phyloP scores from a whole-genome alignment of 2,797 vertebrate genomes.

The Microctenopoma steveboyesi region DNA sequence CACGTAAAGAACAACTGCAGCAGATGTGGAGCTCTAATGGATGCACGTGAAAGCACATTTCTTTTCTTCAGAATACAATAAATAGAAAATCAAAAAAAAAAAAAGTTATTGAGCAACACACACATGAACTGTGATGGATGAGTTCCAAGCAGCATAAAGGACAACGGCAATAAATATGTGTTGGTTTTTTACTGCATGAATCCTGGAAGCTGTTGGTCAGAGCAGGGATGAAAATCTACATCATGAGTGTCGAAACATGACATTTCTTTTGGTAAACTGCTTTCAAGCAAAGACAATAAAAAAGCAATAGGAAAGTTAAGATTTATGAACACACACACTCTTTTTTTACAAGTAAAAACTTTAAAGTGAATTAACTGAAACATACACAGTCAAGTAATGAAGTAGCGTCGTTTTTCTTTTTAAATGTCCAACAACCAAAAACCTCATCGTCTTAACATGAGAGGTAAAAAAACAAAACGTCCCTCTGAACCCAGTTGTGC shows the following conservation, averaged over 20 bases:
- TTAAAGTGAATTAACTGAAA: constrained; percentile 73
- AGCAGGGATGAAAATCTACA: constrained; percentile 80
- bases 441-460: constrained; percentile 21
- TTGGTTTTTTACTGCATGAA: constrained; percentile 73
- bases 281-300: constrained; percentile 72
- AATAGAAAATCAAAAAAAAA: constrained; percentile 84
- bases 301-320: constrained; percentile 62
- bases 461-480: constrained; percentile 14
- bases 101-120: constrained; percentile 78
- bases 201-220: constrained; percentile 69
- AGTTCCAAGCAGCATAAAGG: constrained; percentile 77
- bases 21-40: constrained; percentile 83
- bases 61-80: constrained; percentile 87
- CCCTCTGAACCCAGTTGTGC: constrained; percentile 56
- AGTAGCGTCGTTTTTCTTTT: constrained; percentile 56
- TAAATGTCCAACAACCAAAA: constrained; percentile 50
- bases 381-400: constrained; percentile 73
- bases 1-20: constrained; percentile 83
- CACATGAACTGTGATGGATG: constrained; percentile 74
- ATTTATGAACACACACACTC: constrained; percentile 51
- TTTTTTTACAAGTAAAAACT: constrained; percentile 76
- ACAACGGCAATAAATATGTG: constrained; percentile 86
- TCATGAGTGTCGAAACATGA: constrained; percentile 32
- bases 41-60: constrained; percentile 79
- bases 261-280: constrained; percentile 79